Evolutionary conservation across 2,888 invertebrate genomes (phyloP).

Genomic region (Archips crataeganus): DNA sequence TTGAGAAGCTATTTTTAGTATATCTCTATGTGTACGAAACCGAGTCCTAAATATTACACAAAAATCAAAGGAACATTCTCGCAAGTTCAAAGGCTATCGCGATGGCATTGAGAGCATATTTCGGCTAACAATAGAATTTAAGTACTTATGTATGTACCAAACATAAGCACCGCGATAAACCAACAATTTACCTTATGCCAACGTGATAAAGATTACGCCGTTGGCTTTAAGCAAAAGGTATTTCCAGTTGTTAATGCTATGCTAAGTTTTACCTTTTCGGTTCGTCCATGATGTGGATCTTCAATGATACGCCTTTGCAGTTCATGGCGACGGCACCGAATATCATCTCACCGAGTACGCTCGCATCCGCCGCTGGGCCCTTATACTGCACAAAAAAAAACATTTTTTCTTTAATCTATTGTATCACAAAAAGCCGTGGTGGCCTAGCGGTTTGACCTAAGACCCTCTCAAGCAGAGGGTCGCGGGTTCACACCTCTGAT

Average conservation of each 20-base stretch:
- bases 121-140: not conserved
- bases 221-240: not conserved
- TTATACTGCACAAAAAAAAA: slow-evolving; percentile 83
- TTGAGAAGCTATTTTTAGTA: no score
- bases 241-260: not conserved
- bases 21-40: no score
- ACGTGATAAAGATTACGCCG: not conserved
- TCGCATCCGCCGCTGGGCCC: slow-evolving; percentile 89
- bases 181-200: not conserved
- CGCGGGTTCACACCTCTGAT: no score
- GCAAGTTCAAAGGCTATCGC: not conserved
- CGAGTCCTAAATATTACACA: not conserved
- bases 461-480: no score
- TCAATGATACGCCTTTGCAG: slow-evolving; percentile 94
- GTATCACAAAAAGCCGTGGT: no score
- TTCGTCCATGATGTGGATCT: slow-evolving; percentile 90
- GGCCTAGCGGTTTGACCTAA: no score
- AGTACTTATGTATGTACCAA: not conserved
- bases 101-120: slow-evolving; percentile 1
- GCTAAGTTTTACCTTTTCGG: slow-evolving; percentile 68
- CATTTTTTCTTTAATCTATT: not conserved
- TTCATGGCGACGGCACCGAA: slow-evolving; percentile 97
- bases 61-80: not conserved
- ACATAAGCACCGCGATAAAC: not conserved
- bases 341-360: slow-evolving; percentile 94